These are phyloP conservation scores for Saccostrea cuccullata DNA, from an alignment of 1,140 invertebrate genomes.

Conservation along the genomic window DNA sequence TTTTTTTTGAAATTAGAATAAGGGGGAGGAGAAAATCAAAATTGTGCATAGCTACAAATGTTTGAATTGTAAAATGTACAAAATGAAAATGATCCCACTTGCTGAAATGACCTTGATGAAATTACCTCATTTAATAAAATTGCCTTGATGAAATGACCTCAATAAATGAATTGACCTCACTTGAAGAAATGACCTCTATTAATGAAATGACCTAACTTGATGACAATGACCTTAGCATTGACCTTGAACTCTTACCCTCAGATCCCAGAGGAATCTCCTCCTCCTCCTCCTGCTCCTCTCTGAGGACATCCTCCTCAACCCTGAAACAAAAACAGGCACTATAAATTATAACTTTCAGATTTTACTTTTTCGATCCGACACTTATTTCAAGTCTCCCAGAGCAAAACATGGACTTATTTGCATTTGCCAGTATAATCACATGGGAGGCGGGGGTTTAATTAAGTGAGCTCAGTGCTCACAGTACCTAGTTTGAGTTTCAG, in stretches of 20 bases:
- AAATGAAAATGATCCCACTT: not conserved
- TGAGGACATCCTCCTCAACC: not conserved
- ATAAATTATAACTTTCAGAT: not conserved
- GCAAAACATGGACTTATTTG: too few relatives aligned
- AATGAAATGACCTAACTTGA: too few relatives aligned
- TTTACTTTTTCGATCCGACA: too few relatives aligned
- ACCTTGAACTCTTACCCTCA: not conserved
- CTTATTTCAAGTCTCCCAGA: too few relatives aligned
- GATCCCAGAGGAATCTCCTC: constrained; percentile 13
- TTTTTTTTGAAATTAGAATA: not conserved
- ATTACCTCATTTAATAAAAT: too few relatives aligned
- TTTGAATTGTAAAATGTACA: not conserved
- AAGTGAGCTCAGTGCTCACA: too few relatives aligned
- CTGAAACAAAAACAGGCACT: not conserved
- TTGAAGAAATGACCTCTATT: too few relatives aligned
- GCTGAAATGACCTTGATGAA: not conserved
- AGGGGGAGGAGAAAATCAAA: not conserved
- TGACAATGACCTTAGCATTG: not conserved
- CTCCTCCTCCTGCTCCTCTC: not conserved
- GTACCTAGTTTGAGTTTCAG: too few relatives aligned
- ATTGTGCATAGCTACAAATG: not conserved
- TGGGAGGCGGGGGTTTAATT: too few relatives aligned
- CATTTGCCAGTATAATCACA: too few relatives aligned
- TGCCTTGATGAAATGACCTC: too few relatives aligned
- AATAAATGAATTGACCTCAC: not conserved